A percentile compares a stretch with the other conserved stretches of the same genome.
These are phyloP conservation scores for Ormyrus pomaceus DNA, from an alignment of 2,888 invertebrate genomes.

Conservation along the genomic window DNA sequence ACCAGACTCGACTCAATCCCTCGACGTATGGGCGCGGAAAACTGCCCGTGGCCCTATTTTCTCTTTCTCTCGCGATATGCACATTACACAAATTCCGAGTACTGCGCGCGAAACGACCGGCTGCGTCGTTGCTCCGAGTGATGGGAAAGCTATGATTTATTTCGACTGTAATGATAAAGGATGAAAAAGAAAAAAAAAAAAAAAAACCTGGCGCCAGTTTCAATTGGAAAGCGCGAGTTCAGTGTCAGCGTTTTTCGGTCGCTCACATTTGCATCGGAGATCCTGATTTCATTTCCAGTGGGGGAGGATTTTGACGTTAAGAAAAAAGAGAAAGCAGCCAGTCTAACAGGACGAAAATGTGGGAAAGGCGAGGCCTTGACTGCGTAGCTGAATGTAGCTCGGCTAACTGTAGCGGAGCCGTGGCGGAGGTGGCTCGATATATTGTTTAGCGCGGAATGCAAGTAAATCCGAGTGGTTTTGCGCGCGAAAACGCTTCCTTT, in stretches of 20 bases:
- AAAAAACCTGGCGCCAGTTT: too few species aligned
- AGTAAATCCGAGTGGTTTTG: neutral
- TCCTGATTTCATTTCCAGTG: too few species aligned
- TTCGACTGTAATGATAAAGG: too few species aligned
- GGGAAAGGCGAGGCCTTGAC: constrained; percentile 60
- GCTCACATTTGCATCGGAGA: too few species aligned
- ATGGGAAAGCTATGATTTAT: too few species aligned
- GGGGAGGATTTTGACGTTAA: too few species aligned
- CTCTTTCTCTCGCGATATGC: neutral
- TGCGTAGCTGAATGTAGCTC: constrained; percentile 41
- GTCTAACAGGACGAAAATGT: constrained; percentile 64
- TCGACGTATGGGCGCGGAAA: constrained; percentile 21
- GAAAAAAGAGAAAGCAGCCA: neutral
- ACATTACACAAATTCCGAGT: neutral
- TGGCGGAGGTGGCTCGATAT: neutral
- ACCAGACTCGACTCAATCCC: constrained; percentile 10
- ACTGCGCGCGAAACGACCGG: too few species aligned
- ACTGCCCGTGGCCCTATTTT: constrained; percentile 23
- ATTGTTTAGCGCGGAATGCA: neutral
- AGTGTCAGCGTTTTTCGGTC: too few species aligned
- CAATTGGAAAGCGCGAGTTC: too few species aligned
- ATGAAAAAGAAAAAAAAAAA: too few species aligned
- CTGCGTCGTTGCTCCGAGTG: too few species aligned
- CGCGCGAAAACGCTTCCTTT: neutral
- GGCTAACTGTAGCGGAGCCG: constrained; percentile 9